Evolutionary conservation across 1,140 invertebrate genomes (phyloP), one percentile per base, ranked within the genome.

Genomic region (Heterodera schachtii): DNA sequence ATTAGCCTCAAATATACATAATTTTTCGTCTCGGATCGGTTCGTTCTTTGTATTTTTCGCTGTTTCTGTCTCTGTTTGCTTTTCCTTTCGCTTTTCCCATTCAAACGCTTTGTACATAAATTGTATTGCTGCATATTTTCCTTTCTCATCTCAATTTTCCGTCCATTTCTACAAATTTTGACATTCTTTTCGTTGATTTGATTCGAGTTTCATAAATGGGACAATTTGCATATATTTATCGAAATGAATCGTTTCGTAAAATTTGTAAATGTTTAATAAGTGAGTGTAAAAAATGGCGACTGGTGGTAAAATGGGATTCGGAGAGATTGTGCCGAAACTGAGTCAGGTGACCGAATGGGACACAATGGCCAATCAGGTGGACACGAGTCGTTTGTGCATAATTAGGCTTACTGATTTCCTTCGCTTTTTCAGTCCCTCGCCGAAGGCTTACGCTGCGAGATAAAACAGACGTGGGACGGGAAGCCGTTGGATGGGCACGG

Each of bases 401-500:
- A n/a, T 67, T 44, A 16, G 57, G 9, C 19, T 60, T 13, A 64
- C 13, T 16, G 11, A 19, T 11, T 64, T 19, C 46, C 11, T 78
- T 75, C 87, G 76, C 46, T 13, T 78, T 66, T 86, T 77, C 60
- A 86, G 85, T 73, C 81, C 67, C 60, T 86, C 19, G 19, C 78
- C 31, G 67, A 82, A 75, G 88, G 88, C 11, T 78, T 82, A 52
- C 71, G 85, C 21, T 88, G 78, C 60, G 76, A 70, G 19, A 90
- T 89, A 73, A 82, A 85, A 49, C 69, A 84, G 13, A 89, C 83
- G 16, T 89, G 88, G 88, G 87, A 89, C 64, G 86, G 86, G 16
- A 78, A 86, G 69, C 82, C 81, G 16, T 43, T 90, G 19, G 82
- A 77, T 31, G 73, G 81, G 19, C 89, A 90, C 74, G 86, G 86